Evolutionary conservation across 1,140 invertebrate genomes (phyloP), one percentile per base, ranked within the genome.

Genomic region (Muscidifurax raptorellus): DNA sequence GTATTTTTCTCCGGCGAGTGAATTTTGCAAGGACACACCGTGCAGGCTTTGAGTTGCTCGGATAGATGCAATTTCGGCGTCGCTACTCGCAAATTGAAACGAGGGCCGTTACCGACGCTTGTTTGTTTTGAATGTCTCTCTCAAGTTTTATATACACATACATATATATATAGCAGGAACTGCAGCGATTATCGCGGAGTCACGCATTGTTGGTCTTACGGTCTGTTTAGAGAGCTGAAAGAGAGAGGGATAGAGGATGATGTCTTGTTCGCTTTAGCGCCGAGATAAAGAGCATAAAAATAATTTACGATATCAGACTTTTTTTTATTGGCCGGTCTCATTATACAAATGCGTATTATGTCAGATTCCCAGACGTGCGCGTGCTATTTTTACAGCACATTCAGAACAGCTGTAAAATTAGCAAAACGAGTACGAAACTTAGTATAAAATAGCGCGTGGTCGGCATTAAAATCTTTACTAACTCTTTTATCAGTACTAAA

Each of bases 401-500:
- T 78, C 67, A 77, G 44, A 67, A 59, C 18, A 40, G 79, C 74
- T 85, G 79, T 85, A 77, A 82, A 85, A 85, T 85, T 85, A 85
- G 84, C 75, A 64, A 59, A 85, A 82, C 72, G 84, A 71, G 80
- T 85, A 82, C 80, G 72, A 81, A 77, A 85, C 78, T 80, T 76
- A 47, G 77, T 84, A 80, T 81, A 81, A 76, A 77, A 69, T 77
- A 76, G 44, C 32, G 44, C 44, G 47, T 5, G 22, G n/a, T 7
- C 30, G 67, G 44, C 76, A 84, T 84, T 84, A 85, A 85, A 85
- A 85, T 85, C 78, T 85, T 85, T 85, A 81, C 84, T 74, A 81
- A 85, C 80, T 85, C 80, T 82, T 85, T 85, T 85, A 85, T 85
- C 84, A 85, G 84, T 82, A 85, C 80, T 85, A 82, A 85, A 85